Evolutionary conservation across 2,113 vertebrate species (phyloP).

Genomic region (Channa argus): DNA sequence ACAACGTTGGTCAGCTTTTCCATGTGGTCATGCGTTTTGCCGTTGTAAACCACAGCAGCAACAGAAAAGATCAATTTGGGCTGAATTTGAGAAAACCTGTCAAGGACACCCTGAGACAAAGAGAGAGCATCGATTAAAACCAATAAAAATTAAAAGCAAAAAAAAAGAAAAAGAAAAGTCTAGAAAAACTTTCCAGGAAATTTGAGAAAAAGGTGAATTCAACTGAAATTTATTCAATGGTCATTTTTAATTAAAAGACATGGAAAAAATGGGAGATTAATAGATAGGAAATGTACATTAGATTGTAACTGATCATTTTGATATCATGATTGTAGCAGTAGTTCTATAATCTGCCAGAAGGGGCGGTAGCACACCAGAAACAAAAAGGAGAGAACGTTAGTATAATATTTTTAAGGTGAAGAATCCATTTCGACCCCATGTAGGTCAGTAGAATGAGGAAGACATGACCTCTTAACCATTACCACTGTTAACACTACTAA

Average conservation of each 20-base stretch:
- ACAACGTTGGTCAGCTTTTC: constrained; percentile 93
- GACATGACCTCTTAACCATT: background rate
- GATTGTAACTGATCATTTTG: background rate
- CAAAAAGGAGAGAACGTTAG: background rate
- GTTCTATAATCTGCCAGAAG: constrained; percentile 34
- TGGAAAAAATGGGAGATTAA: background rate
- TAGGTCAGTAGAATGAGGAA: background rate
- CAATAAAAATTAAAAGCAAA: background rate
- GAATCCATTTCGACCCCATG: too few relatives aligned
- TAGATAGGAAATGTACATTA: background rate
- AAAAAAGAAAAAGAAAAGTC: background rate
- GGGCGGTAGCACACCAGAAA: constrained; percentile 39
- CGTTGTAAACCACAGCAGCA: constrained; percentile 93
- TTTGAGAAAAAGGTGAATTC: too few relatives aligned
- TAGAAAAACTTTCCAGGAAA: background rate
- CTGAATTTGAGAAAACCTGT: constrained; percentile 97
- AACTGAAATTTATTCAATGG: too few relatives aligned
- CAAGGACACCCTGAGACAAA: constrained; percentile 89
- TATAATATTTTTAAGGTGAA: too few relatives aligned
- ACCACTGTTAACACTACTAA: background rate
- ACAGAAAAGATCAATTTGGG: constrained; percentile 97
- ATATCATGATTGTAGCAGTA: background rate
- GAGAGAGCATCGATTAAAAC: background rate
- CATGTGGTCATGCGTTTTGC: constrained; percentile 92
- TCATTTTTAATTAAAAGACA: background rate